Base-by-base conservation (phyloP, 2,797 vertebrate genomes). In the Trachurus trachurus region DNA sequence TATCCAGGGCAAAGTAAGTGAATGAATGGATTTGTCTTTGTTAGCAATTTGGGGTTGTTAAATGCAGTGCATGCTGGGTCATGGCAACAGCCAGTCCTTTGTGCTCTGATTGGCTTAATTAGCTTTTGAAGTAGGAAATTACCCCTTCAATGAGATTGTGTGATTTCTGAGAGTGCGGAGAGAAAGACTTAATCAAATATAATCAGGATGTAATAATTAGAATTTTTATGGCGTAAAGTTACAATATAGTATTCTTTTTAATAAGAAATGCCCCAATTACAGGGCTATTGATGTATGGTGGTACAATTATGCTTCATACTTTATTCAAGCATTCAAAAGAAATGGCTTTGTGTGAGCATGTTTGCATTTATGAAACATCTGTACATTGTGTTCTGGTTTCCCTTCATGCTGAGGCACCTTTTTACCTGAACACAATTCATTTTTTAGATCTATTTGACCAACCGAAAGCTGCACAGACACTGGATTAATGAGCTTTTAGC, bases 21-120 rank as follows among this genome's bases (percentile, higher is more conserved):
- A 47, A 60, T 15, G 2, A 82, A 61, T 71, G 83, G 84, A 71
- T 83, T 86, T 77, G 47, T 71, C 71, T 86, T 82, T 77, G 49
- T 65, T 71, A 12, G 78, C 42, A 69, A 66, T 87, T 86, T 67
- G 63, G 40, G 71, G 66, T 68, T 5, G 34, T 80, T 80, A 68
- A 81, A 87, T 80, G 77, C 58, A 60, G 37, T 69, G 56, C 84
- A 87, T 71, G 85, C 82, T 88, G 87, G 85, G 81, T 89, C 85
- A 78, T 69, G 85, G 89, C 81, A 44, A 66, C 77, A 85, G 85
- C 59, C 78, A 60, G 76, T 87, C 82, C 76, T 88, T 89, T 93
- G 89, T 89, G 82, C 85, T 85, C 79, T 93, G 91, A 93, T 93
- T 93, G 90, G 63, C 74, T 88, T 93, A 93, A 94, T 93, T 92